These are phyloP conservation scores for Psophia crepitans DNA, from an alignment of 2,113 vertebrate species.

Conservation along the genomic window DNA sequence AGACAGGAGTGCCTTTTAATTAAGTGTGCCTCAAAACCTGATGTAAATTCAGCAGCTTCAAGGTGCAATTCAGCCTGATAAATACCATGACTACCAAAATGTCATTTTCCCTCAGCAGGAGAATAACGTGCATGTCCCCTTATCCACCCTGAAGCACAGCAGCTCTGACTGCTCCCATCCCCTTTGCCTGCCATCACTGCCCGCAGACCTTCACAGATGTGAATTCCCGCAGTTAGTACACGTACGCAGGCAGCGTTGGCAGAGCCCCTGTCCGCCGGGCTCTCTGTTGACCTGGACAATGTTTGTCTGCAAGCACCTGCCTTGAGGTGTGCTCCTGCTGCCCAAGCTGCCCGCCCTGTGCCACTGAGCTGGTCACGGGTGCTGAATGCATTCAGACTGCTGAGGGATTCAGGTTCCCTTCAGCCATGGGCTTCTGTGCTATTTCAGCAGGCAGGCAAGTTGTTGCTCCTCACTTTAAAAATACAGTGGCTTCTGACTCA, in stretches of 20 bases:
- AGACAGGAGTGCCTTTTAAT: background rate
- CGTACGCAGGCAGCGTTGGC: background rate
- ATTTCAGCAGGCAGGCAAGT: background rate
- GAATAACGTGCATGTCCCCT: background rate
- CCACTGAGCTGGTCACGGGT: background rate
- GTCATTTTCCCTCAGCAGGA: background rate
- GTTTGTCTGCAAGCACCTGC: background rate
- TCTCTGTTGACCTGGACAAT: background rate
- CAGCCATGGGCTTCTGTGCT: background rate
- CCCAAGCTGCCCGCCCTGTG: background rate
- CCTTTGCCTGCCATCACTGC: background rate
- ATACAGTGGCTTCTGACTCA: background rate
- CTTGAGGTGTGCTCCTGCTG: background rate
- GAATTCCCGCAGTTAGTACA: background rate
- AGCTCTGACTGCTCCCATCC: background rate
- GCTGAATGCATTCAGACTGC: background rate
- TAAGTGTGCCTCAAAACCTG: background rate
- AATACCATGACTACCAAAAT: background rate
- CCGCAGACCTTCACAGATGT: background rate
- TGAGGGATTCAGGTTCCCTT: background rate
- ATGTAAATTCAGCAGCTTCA: background rate
- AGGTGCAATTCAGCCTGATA: background rate
- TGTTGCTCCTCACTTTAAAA: background rate
- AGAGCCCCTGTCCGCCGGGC: background rate
- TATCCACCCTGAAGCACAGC: background rate